phyloP scores from a whole-genome alignment of 2,888 invertebrate genomes.

The Monochamus alternatus region DNA sequence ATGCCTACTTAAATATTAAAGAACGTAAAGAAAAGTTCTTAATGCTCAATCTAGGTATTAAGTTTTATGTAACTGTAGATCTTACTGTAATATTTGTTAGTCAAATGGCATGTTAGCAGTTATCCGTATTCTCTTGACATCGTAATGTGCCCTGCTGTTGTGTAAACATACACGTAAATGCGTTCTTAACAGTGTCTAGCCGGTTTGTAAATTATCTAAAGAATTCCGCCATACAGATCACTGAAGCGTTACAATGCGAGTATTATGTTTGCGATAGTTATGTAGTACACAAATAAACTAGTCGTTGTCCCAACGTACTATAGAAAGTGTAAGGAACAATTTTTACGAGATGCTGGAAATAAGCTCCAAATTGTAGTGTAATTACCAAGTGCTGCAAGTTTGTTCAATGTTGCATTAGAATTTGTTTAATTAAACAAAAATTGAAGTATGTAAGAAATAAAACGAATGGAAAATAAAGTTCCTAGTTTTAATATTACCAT shows the following conservation, averaged over 20 bases:
- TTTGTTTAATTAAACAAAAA: constrained; percentile 1
- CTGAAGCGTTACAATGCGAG: constrained; percentile 30
- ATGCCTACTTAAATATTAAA: no score
- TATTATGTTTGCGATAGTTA: constrained; percentile 21
- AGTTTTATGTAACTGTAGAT: no score
- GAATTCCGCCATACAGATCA: constrained; percentile 25
- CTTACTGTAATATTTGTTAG: no score
- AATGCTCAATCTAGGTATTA: no score
- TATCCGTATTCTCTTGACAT: background rate
- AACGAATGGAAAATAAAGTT: no score
- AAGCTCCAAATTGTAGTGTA: constrained; percentile 12
- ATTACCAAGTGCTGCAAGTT: constrained; percentile 25
- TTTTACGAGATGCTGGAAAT: constrained; percentile 24
- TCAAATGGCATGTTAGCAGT: no score
- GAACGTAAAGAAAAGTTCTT: no score
- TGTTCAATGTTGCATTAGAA: constrained; percentile 24
- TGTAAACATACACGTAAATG: background rate
- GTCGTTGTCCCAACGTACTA: constrained; percentile 17
- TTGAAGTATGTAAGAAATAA: no score
- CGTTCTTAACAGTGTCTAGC: constrained; percentile 25
- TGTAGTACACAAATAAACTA: constrained; percentile 28
- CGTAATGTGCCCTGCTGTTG: background rate
- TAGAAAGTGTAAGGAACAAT: constrained; percentile 27
- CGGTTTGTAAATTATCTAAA: constrained; percentile 5
- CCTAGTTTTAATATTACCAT: no score